Conservation (phyloP, 2,113 vertebrate species). For the Sinocyclocheilus rhinocerous region DNA sequence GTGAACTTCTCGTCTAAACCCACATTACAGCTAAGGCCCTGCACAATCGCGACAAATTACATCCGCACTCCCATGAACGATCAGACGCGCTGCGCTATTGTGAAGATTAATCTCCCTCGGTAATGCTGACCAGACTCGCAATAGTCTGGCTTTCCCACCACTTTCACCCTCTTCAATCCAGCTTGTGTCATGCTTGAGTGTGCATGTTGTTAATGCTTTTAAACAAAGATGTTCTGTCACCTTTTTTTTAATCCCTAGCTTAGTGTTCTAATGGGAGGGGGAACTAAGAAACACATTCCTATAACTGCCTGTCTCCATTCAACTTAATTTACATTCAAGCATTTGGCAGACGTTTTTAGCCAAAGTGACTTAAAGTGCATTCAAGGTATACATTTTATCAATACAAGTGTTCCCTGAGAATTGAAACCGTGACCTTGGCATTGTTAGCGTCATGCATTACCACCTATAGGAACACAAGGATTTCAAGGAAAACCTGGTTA, state of each 20-base stretch:
- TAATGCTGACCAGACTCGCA: conserved; percentile 40
- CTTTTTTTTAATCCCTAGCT: neutral
- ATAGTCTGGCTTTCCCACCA: conserved; percentile 15
- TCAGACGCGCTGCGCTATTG: neutral
- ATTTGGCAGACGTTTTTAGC: conserved; percentile 3
- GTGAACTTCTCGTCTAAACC: conserved; percentile 40
- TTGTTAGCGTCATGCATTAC: neutral
- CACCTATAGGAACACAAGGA: neutral
- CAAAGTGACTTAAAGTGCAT: neutral
- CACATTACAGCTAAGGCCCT: neutral
- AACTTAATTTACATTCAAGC: conserved; percentile 13
- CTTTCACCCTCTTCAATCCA: conserved; percentile 38
- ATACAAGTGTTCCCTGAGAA: neutral
- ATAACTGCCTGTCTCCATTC: neutral
- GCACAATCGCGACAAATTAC: conserved; percentile 35
- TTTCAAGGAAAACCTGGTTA: neutral
- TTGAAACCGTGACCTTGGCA: neutral
- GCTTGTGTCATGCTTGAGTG: conserved; percentile 16
- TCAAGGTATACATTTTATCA: conserved; percentile 9
- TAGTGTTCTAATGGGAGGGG: neutral
- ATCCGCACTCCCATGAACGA: conserved; percentile 11
- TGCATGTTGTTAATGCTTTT: conserved; percentile 7
- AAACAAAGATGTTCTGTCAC: conserved; percentile 11
- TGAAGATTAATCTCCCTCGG: conserved; percentile 3
- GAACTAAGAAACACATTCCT: neutral